Evolutionary conservation across 2,797 vertebrate genomes (phyloP).

Genomic region (Macroramphosus scolopax): DNA sequence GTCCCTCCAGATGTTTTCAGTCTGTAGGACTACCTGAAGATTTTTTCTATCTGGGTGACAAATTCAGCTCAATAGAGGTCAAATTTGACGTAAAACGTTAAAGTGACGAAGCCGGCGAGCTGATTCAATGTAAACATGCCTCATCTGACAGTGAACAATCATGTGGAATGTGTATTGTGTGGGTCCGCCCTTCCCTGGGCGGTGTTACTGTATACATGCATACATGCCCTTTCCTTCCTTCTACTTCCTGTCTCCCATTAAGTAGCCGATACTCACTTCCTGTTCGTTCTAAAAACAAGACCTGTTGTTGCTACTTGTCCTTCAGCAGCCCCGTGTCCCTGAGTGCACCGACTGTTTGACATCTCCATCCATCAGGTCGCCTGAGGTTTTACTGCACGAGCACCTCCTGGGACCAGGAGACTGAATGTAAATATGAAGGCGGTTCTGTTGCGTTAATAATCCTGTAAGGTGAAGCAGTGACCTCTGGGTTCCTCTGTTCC

Average conservation of each 20-base stretch:
- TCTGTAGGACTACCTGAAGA: too few relatives aligned
- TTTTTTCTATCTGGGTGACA: too few relatives aligned
- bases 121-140: too few relatives aligned
- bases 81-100: too few relatives aligned
- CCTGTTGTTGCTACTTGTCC: conserved; percentile 13
- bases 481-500: conserved; percentile 43
- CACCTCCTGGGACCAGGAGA: too few relatives aligned
- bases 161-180: conserved; percentile 28
- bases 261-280: conserved; percentile 39
- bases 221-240: conserved; percentile 57
- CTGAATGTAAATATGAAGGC: too few relatives aligned
- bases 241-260: conserved; percentile 49
- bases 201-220: conserved; percentile 17
- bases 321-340: not conserved
- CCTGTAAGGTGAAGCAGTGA: conserved; percentile 20
- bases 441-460: too few relatives aligned
- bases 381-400: too few relatives aligned
- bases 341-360: not conserved
- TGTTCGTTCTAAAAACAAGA: conserved; percentile 4
- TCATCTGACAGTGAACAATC: conserved; percentile 37
- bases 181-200: conserved; percentile 51
- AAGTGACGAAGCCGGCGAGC: too few relatives aligned
- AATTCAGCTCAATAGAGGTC: too few relatives aligned
- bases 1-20: too few relatives aligned
- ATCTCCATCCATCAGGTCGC: too few relatives aligned